A percentile compares a stretch with the other conserved stretches of the same genome.
Conservation (phyloP, 2,797 vertebrate species). For the Spheniscus humboldti region DNA sequence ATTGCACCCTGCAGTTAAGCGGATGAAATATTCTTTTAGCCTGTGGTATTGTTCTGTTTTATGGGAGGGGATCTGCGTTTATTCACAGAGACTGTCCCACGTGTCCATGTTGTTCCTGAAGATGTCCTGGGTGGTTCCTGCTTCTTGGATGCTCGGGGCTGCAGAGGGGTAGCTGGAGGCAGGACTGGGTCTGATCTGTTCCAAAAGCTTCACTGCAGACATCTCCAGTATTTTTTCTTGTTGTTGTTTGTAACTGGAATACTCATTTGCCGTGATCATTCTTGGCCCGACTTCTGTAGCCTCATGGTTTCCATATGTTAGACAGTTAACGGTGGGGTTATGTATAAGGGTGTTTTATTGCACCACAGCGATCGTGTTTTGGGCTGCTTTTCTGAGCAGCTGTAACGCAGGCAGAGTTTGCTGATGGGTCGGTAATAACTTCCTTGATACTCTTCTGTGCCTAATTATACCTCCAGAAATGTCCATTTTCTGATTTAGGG, state of each 20-base stretch:
- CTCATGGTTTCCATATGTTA: slow-evolving; percentile 34
- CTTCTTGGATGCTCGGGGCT: accelerated
- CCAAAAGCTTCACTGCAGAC: not conserved
- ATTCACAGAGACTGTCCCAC: not conserved
- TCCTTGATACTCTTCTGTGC: not conserved
- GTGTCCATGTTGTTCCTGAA: accelerated
- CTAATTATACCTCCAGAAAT: not conserved
- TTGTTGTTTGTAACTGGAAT: not conserved
- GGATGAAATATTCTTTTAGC: slow-evolving; percentile 17
- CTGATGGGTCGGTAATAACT: not conserved
- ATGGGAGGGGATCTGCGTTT: not conserved
- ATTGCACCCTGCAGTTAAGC: slow-evolving; percentile 25
- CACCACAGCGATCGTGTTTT: not conserved
- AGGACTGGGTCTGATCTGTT: not conserved
- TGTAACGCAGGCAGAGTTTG: not conserved
- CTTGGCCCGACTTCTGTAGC: not conserved
- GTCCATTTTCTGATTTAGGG: not conserved
- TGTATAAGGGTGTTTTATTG: not conserved
- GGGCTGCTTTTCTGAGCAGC: not conserved
- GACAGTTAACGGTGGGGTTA: not conserved
- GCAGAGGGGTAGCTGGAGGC: not conserved
- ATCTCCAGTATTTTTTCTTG: not conserved
- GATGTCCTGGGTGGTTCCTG: not conserved
- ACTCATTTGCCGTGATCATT: not conserved
- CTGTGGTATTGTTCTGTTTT: not conserved